Conservation (phyloP, 2,797 vertebrate genomes). For the Eospalax fontanierii region DNA sequence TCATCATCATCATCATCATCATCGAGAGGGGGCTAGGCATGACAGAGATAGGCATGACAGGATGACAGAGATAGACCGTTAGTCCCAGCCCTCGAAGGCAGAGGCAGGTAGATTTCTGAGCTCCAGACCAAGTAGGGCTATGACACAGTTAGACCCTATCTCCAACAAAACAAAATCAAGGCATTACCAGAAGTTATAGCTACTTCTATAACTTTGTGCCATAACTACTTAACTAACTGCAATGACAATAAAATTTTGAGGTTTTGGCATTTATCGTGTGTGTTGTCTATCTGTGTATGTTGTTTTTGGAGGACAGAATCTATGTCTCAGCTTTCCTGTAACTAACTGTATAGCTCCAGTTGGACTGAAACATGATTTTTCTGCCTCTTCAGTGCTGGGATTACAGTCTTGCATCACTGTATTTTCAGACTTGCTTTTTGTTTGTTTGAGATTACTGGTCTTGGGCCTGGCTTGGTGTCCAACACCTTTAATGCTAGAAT, state of each 20-base stretch:
- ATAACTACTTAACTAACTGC: neutral
- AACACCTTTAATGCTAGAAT: no score
- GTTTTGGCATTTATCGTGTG: neutral
- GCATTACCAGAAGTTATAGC: neutral
- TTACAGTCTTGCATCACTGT: neutral
- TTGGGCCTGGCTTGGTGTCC: no score
- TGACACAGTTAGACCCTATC: no score
- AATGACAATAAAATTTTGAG: conserved; percentile 1
- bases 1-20: no score
- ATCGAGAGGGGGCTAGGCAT: no score
- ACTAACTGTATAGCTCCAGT: neutral
- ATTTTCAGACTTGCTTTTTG: neutral
- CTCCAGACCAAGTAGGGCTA: no score
- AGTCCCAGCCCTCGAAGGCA: no score
- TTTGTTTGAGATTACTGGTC: neutral
- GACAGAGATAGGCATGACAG: no score
- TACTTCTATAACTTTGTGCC: neutral
- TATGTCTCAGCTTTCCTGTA: neutral
- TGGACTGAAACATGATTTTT: neutral
- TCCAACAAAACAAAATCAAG: neutral
- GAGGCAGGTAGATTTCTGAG: no score
- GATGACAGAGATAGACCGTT: no score
- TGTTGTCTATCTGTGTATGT: no score
- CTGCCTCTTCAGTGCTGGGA: neutral
- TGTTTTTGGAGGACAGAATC: neutral